Evolutionary conservation across 1,140 invertebrate species (phyloP).

Genomic region (Drosophila bocki): DNA sequence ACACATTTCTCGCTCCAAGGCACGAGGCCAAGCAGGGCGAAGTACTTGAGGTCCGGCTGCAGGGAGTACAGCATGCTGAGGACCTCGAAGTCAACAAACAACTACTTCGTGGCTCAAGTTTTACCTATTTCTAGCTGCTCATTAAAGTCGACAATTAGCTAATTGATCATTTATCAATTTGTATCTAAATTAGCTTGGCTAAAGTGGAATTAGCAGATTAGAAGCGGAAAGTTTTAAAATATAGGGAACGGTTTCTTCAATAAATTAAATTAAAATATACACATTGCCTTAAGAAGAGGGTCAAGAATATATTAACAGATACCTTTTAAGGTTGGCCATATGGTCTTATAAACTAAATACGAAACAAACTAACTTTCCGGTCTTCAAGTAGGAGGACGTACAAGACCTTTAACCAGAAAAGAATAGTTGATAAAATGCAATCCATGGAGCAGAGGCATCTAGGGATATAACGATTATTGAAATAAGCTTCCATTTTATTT

Average conservation of each 20-base stretch:
- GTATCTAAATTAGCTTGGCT: not conserved
- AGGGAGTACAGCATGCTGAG: slow-evolving; percentile 50
- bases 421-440: too few species aligned
- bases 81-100: not conserved
- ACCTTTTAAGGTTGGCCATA: too few species aligned
- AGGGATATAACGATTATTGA: too few species aligned
- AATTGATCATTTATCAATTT: slow-evolving; percentile 14
- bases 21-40: slow-evolving; percentile 61
- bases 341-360: not conserved
- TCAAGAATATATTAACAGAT: too few species aligned
- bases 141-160: slow-evolving; percentile 4
- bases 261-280: not conserved
- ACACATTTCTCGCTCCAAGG: slow-evolving; percentile 42
- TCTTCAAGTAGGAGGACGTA: too few species aligned
- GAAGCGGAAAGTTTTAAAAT: not conserved
- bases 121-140: too few species aligned
- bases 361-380: too few species aligned
- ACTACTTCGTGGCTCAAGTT: not conserved
- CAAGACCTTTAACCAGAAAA: too few species aligned
- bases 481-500: not conserved
- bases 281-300: too few species aligned
- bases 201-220: not conserved
- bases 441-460: too few species aligned
- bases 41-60: slow-evolving; percentile 61
- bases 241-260: not conserved